These are phyloP conservation scores for Ormia ochracea DNA, from an alignment of 2,888 invertebrate species.

Conservation along the genomic window DNA sequence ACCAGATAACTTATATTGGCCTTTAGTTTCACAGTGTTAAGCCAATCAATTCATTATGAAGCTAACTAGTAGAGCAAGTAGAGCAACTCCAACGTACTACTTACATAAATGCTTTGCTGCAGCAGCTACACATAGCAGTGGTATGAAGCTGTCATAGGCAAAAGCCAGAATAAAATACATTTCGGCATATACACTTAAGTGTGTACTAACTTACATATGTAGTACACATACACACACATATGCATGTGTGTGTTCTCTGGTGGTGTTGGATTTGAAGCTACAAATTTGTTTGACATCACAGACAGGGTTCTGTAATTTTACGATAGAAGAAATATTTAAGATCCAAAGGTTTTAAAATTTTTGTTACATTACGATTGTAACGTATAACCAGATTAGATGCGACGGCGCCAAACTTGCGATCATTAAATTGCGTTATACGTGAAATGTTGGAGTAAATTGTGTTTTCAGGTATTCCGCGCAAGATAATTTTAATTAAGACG, in stretches of 20 bases:
- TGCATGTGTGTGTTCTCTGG: background rate
- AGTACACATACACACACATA: background rate
- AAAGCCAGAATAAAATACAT: background rate
- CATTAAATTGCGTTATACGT: too few species aligned
- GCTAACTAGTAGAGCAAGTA: constrained; percentile 14
- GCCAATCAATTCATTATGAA: constrained; percentile 64
- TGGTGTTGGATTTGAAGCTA: background rate
- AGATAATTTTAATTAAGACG: too few species aligned
- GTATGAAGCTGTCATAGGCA: constrained; percentile 25
- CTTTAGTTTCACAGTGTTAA: constrained; percentile 60
- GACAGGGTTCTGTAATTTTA: too few species aligned
- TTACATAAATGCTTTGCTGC: background rate
- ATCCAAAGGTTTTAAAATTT: too few species aligned
- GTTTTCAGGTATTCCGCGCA: too few species aligned
- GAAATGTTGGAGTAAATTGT: too few species aligned
- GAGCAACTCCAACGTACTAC: background rate
- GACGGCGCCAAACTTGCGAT: too few species aligned
- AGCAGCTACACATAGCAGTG: background rate
- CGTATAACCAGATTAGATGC: too few species aligned
- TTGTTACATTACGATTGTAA: too few species aligned
- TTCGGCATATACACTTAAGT: background rate
- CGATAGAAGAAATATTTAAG: too few species aligned
- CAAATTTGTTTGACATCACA: too few species aligned
- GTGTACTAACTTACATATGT: background rate
- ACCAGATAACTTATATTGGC: constrained; percentile 64